A percentile compares a stretch with the other conserved stretches of the same genome.
phyloP scores from a whole-genome alignment of 2,888 invertebrate species.

The Torymus texanus region DNA sequence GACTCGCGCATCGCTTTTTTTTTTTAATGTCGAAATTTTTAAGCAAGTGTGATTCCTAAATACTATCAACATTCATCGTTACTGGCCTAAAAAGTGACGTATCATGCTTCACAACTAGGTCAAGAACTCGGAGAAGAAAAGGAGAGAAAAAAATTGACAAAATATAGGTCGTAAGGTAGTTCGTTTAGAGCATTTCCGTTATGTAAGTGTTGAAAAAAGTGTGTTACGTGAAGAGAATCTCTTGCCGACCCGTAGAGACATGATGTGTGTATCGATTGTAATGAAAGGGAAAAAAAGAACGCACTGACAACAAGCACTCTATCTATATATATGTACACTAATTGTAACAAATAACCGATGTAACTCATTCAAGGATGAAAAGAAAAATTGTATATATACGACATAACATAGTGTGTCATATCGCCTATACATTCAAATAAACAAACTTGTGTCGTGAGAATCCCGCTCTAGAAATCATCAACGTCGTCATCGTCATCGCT shows the following conservation, averaged over 20 bases:
- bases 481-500: slow-evolving; percentile 11
- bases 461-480: slow-evolving; percentile 43
- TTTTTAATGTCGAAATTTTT: background rate
- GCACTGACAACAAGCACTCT: slow-evolving; percentile 7
- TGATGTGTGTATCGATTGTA: slow-evolving; percentile 9
- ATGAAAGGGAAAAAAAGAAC: background rate
- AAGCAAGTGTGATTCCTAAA: background rate
- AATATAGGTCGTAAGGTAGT: background rate
- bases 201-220: background rate
- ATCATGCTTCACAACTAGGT: background rate
- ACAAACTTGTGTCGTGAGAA: background rate
- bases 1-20: background rate
- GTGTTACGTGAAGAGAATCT: background rate
- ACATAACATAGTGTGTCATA: slow-evolving; percentile 27
- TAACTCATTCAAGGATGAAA: slow-evolving; percentile 38
- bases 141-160: too few species aligned
- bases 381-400: slow-evolving; percentile 46
- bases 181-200: slow-evolving; percentile 22
- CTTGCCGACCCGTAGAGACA: slow-evolving; percentile 17
- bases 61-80: background rate
- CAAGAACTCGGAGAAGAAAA: background rate
- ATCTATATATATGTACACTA: slow-evolving; percentile 23
- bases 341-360: slow-evolving; percentile 35
- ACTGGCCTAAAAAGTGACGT: background rate
- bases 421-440: slow-evolving; percentile 4